These are phyloP conservation scores for Mactra quadrangularis DNA, from an alignment of 1,140 invertebrate genomes.

Conservation along the genomic window DNA sequence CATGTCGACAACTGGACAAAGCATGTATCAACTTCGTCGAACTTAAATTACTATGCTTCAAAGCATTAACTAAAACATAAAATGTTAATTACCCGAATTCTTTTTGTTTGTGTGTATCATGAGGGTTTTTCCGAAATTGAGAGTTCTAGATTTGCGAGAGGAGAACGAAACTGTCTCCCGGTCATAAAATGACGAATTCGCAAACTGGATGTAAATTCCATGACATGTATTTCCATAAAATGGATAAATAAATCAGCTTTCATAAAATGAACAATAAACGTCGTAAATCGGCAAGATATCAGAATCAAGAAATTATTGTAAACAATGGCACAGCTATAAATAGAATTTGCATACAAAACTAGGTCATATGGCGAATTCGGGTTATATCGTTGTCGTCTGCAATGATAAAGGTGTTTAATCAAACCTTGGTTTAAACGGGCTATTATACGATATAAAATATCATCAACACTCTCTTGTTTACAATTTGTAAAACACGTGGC, in stretches of 20 bases:
- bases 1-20: too few species aligned
- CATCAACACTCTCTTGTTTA: constrained; percentile 26
- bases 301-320: constrained; percentile 11
- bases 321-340: constrained; percentile 20
- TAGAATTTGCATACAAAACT: constrained; percentile 24
- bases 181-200: constrained; percentile 18
- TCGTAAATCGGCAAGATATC: constrained; percentile 24
- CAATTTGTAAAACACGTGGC: constrained; percentile 16
- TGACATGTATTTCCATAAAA: constrained; percentile 20
- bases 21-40: too few species aligned
- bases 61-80: too few species aligned
- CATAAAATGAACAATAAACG: constrained; percentile 14
- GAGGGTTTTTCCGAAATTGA: constrained; percentile 2
- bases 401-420: constrained; percentile 6
- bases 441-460: constrained; percentile 26
- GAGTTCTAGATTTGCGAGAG: constrained; percentile 10
- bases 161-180: constrained; percentile 4
- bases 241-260: not conserved
- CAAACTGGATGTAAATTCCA: constrained; percentile 19
- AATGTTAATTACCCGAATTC: too few species aligned
- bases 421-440: constrained; percentile 11
- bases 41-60: too few species aligned
- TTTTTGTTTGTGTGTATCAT: constrained; percentile 10
- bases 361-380: constrained; percentile 13
- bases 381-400: constrained; percentile 17